These are phyloP conservation scores for Anarrhichthys ocellatus DNA, from an alignment of 2,113 vertebrate genomes.

Conservation along the genomic window DNA sequence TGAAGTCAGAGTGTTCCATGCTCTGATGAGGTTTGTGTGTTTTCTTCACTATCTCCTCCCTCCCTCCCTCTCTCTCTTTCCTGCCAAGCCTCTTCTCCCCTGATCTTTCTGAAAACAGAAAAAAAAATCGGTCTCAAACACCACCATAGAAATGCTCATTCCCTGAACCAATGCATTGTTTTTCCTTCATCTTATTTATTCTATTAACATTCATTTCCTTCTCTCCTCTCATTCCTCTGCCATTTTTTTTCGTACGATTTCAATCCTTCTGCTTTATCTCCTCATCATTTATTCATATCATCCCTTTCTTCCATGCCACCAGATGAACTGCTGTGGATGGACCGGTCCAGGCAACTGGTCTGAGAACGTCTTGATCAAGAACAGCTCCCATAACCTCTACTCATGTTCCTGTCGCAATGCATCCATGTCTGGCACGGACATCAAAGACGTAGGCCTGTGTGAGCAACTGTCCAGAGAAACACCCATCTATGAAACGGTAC, in stretches of 20 bases:
- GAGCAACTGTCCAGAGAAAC: conserved; percentile 18
- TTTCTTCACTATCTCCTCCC: conserved; percentile 27
- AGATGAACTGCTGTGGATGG: conserved; percentile 94
- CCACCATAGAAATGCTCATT: conserved; percentile 1
- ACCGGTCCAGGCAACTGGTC: conserved; percentile 88
- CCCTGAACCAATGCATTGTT: conserved; percentile 7
- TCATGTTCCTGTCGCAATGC: conserved; percentile 88
- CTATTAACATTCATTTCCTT: neutral
- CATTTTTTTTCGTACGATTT: neutral
- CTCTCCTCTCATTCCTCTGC: neutral
- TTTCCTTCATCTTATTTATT: conserved; percentile 2
- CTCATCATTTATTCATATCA: neutral
- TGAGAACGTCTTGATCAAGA: conserved; percentile 82
- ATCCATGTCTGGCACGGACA: accelerated
- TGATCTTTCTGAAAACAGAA: conserved; percentile 33
- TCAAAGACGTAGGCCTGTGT: conserved; percentile 82
- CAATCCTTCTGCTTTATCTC: neutral
- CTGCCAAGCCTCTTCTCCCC: conserved; percentile 44
- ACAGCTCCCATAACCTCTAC: conserved; percentile 70
- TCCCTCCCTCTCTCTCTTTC: conserved; percentile 12
- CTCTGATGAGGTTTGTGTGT: neutral
- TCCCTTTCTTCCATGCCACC: conserved; percentile 16
- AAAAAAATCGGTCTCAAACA: conserved; percentile 11
- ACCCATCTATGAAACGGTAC: conserved; percentile 85
- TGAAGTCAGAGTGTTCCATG: neutral